Percentiles rank a stretch among this genome's conserved stretches.
Conservation (phyloP, 1,140 invertebrate species). For the Coenobita brevimanus region DNA sequence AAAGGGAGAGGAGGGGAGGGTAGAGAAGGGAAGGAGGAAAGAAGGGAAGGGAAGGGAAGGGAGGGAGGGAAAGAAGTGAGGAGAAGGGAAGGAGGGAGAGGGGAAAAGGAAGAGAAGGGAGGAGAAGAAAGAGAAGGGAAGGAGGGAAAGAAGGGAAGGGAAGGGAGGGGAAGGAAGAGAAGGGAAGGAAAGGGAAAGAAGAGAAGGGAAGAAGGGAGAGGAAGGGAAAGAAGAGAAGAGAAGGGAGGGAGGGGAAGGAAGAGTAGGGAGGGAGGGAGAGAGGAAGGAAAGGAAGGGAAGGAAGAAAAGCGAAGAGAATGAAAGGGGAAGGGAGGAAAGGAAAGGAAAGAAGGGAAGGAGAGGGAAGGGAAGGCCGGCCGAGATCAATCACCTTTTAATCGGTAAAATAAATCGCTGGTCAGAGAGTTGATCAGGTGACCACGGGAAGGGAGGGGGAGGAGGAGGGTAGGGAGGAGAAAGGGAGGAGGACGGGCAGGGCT, state of each 20-base stretch:
- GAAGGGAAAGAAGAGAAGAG: too few relatives aligned
- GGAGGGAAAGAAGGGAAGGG: too few relatives aligned
- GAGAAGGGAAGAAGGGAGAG: not conserved
- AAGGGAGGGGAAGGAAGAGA: not conserved
- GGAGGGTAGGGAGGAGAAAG: not conserved
- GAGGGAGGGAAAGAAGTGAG: not conserved
- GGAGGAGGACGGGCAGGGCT: not conserved
- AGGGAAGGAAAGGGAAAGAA: not conserved
- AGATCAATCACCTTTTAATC: constrained; percentile 58
- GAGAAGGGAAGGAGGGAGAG: too few relatives aligned
- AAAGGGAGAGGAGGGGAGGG: not conserved
- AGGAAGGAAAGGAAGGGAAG: too few relatives aligned
- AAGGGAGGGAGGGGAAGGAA: too few relatives aligned
- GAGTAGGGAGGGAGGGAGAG: too few relatives aligned
- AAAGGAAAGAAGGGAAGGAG: not conserved
- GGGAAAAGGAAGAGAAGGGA: too few relatives aligned
- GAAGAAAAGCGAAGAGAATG: too few relatives aligned
- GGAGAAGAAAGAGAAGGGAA: too few relatives aligned
- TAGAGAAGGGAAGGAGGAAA: not conserved
- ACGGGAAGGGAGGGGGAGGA: not conserved
- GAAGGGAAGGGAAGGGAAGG: not conserved
- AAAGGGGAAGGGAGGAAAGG: not conserved
- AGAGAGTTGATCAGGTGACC: constrained; percentile 50
- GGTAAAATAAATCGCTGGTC: constrained; percentile 56
- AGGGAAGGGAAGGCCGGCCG: constrained; percentile 10